Evolutionary conservation across 2,797 vertebrate genomes (phyloP).

Genomic region (Thripadectes ignobilis): DNA sequence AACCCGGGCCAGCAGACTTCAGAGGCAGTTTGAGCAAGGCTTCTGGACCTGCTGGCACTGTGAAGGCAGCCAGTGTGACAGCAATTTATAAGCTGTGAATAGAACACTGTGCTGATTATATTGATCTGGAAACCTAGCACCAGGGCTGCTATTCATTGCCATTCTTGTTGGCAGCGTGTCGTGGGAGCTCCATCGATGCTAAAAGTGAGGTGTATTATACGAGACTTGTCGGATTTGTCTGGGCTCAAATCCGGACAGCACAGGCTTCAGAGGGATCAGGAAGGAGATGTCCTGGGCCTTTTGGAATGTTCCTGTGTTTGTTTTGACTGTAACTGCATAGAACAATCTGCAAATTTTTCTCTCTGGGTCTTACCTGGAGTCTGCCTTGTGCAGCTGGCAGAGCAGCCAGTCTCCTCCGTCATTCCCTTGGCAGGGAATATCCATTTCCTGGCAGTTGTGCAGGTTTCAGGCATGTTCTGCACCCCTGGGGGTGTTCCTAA

Average conservation of each 20-base stretch:
- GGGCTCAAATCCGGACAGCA: not conserved
- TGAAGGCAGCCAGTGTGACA: not conserved
- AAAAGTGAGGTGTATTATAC: not conserved
- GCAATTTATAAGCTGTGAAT: slow-evolving; percentile 35
- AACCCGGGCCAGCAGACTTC: not conserved
- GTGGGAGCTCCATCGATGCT: not conserved
- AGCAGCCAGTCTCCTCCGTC: not conserved
- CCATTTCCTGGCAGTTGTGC: not conserved
- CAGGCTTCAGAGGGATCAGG: not conserved
- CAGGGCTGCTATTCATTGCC: slow-evolving; percentile 21
- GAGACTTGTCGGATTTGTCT: not conserved
- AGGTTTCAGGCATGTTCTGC: not conserved
- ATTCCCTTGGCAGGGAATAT: not conserved
- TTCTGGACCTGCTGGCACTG: not conserved
- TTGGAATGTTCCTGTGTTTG: not conserved
- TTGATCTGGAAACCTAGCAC: slow-evolving; percentile 7
- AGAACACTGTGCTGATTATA: not conserved
- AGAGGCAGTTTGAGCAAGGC: not conserved
- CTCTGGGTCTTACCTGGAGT: not conserved
- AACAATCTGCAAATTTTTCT: not conserved
- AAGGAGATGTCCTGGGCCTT: not conserved
- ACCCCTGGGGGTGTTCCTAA: not conserved
- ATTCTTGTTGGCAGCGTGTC: slow-evolving; percentile 2
- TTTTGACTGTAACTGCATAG: not conserved
- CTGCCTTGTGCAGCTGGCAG: not conserved